phyloP scores from a whole-genome alignment of 2,888 invertebrate species.

The Plagodis pulveraria region DNA sequence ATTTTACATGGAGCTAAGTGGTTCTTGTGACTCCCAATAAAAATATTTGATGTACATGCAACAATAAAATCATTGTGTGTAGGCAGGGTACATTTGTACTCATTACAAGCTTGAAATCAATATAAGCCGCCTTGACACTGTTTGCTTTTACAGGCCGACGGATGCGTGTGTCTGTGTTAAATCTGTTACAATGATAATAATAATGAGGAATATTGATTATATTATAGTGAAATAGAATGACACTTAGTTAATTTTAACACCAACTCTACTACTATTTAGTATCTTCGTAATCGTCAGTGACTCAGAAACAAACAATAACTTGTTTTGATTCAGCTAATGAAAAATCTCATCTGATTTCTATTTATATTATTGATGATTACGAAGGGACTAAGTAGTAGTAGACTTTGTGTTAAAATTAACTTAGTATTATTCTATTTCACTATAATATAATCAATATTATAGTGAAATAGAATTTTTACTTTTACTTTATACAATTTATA shows the following conservation, averaged over 20 bases:
- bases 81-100: constrained; percentile 58
- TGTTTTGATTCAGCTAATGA: too few relatives aligned
- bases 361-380: too few relatives aligned
- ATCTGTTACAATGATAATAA: constrained; percentile 63
- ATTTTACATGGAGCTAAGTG: background rate
- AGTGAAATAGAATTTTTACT: too few relatives aligned
- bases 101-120: constrained; percentile 74
- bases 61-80: constrained; percentile 56
- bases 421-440: too few relatives aligned
- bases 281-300: too few relatives aligned
- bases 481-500: too few relatives aligned
- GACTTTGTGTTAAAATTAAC: too few relatives aligned
- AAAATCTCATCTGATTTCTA: too few relatives aligned
- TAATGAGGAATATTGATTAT: constrained; percentile 48
- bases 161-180: constrained; percentile 65
- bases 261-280: too few relatives aligned
- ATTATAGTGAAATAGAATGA: constrained; percentile 24
- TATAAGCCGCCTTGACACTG: constrained; percentile 77
- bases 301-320: too few relatives aligned
- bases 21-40: constrained; percentile 13
- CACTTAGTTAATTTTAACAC: constrained; percentile 2
- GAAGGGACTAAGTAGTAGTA: too few relatives aligned
- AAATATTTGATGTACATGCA: constrained; percentile 46
- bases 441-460: too few relatives aligned
- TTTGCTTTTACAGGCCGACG: constrained; percentile 70